Evolutionary conservation across 2,113 vertebrate genomes (phyloP).

Genomic region (Lophotis ruficrista): DNA sequence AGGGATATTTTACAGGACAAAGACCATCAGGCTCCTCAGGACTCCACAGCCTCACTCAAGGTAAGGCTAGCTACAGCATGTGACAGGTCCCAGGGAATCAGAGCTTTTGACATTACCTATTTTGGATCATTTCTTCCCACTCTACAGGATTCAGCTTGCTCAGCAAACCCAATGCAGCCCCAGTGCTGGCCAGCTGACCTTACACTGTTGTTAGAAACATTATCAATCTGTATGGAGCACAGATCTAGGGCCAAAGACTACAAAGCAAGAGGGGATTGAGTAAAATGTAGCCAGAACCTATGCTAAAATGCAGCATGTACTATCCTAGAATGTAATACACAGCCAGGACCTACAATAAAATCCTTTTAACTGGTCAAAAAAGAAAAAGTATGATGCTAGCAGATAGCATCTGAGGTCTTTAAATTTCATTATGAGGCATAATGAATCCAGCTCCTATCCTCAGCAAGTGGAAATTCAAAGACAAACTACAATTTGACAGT

Average conservation of each 20-base stretch:
- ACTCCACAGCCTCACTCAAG: neutral
- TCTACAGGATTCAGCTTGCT: neutral
- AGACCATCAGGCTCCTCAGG: neutral
- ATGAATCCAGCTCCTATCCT: neutral
- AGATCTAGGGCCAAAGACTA: neutral
- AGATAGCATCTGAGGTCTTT: neutral
- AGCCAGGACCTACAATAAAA: neutral
- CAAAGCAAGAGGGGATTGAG: neutral
- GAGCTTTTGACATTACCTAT: neutral
- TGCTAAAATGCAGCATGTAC: fast-evolving
- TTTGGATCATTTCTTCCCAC: neutral
- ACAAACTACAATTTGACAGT: neutral
- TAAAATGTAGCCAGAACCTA: neutral
- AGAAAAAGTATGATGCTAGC: neutral
- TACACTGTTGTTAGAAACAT: neutral
- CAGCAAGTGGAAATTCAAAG: neutral
- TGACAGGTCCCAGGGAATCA: fast-evolving
- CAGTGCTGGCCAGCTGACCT: neutral
- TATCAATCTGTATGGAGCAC: neutral
- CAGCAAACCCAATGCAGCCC: neutral
- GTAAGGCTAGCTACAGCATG: fast-evolving
- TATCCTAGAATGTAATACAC: fast-evolving
- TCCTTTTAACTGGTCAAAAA: neutral
- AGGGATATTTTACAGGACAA: neutral
- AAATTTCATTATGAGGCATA: neutral